A percentile compares a stretch with the other conserved stretches of the same genome.
These are phyloP conservation scores for Phrynosoma blainvillii DNA, from an alignment of 2,113 vertebrate genomes.

Conservation along the genomic window DNA sequence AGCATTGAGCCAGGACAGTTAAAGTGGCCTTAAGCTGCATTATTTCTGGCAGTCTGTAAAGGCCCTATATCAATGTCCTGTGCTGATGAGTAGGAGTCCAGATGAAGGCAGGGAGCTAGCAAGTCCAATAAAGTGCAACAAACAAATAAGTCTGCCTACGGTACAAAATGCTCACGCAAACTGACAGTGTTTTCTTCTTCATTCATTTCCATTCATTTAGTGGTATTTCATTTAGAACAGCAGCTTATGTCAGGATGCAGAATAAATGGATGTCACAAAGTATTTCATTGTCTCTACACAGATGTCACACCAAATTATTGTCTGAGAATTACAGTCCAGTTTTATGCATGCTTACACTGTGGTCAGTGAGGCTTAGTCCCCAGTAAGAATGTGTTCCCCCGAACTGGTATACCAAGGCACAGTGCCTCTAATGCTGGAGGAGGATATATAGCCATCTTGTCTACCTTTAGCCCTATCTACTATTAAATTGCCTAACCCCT, in stretches of 20 bases:
- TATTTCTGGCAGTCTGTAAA: too few relatives aligned
- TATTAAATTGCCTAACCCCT: too few relatives aligned
- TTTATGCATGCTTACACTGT: background rate
- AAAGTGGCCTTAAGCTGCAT: too few relatives aligned
- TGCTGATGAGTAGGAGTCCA: background rate
- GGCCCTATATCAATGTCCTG: too few relatives aligned
- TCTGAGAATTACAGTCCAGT: background rate
- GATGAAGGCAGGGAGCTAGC: background rate
- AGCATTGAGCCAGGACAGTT: too few relatives aligned
- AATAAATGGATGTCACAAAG: background rate
- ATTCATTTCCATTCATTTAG: background rate
- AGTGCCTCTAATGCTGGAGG: too few relatives aligned
- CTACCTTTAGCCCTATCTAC: too few relatives aligned
- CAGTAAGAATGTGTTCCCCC: background rate
- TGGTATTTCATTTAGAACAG: background rate
- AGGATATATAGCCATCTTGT: background rate
- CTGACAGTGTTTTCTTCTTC: background rate
- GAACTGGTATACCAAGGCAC: too few relatives aligned
- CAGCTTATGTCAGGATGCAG: background rate
- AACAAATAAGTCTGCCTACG: background rate
- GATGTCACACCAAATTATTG: background rate
- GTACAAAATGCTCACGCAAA: background rate
- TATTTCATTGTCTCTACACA: background rate
- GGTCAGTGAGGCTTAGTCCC: background rate
- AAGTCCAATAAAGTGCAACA: background rate